phyloP scores from a whole-genome alignment of 2,888 invertebrate genomes.

The Morpho deidamia region DNA sequence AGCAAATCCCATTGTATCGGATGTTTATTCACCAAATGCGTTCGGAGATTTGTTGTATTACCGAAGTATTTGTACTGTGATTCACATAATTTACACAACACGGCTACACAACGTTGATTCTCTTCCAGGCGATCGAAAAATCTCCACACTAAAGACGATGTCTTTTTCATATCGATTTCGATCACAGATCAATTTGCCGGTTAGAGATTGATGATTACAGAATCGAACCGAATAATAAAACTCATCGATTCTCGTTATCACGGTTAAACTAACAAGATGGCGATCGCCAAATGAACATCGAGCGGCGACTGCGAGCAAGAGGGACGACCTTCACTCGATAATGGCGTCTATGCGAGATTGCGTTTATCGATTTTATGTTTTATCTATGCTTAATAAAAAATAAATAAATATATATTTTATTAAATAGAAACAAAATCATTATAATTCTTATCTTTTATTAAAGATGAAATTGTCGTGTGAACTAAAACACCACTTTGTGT shows the following conservation, averaged over 20 bases:
- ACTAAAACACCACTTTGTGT: too few species aligned
- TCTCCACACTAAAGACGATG: constrained; percentile 64
- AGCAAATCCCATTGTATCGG: constrained; percentile 69
- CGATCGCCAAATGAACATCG: constrained; percentile 45
- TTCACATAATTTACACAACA: constrained; percentile 70
- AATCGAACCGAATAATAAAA: constrained; percentile 46
- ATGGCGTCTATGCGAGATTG: constrained; percentile 12
- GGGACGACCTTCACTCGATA: constrained; percentile 43
- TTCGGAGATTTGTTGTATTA: constrained; percentile 65
- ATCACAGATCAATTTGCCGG: constrained; percentile 48
- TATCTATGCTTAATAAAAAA: constrained; percentile 11
- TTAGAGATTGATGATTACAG: constrained; percentile 39
- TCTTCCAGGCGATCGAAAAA: constrained; percentile 64
- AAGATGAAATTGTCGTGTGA: too few species aligned
- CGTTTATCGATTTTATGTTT: constrained; percentile 20
- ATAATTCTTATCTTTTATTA: too few species aligned
- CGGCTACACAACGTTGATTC: constrained; percentile 53
- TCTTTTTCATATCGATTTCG: constrained; percentile 60
- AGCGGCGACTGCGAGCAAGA: constrained; percentile 28
- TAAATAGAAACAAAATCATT: too few species aligned
- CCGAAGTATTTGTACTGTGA: constrained; percentile 68
- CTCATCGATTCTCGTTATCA: constrained; percentile 56
- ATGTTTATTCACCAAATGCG: constrained; percentile 64
- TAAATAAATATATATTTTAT: not conserved
- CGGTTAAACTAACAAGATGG: constrained; percentile 42